Evolutionary conservation across 2,888 invertebrate genomes (phyloP).

Genomic region (Drosophila kuntzei): DNA sequence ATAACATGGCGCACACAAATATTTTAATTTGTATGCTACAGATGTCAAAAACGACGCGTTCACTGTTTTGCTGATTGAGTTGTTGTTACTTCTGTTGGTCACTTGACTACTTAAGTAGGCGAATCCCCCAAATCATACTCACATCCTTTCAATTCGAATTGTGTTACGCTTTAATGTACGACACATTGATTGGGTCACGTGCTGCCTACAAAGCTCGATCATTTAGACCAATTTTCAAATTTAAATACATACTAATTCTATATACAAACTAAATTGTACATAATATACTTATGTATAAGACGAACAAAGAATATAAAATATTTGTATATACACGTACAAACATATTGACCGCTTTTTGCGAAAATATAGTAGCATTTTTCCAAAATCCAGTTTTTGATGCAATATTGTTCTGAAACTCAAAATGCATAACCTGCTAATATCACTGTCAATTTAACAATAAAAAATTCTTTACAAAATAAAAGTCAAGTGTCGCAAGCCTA

Average conservation of each 20-base stretch:
- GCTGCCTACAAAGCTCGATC: constrained; percentile 25
- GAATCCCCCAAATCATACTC: constrained; percentile 29
- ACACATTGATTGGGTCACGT: constrained; percentile 73
- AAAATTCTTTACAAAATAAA: too few species aligned
- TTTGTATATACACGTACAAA: too few species aligned
- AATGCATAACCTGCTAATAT: too few species aligned
- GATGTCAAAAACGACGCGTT: constrained; percentile 54
- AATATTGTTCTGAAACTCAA: not conserved
- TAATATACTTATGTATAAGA: too few species aligned
- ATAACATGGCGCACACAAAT: constrained; percentile 41
- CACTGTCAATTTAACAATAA: too few species aligned
- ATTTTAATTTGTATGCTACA: constrained; percentile 78
- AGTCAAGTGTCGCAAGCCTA: too few species aligned
- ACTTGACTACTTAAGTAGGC: constrained; percentile 60
- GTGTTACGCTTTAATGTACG: constrained; percentile 64
- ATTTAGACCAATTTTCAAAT: not conserved
- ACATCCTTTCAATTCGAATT: constrained; percentile 31
- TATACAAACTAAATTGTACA: too few species aligned
- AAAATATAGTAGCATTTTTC: too few species aligned
- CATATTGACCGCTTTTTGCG: too few species aligned
- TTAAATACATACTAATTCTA: too few species aligned
- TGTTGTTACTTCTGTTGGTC: constrained; percentile 47
- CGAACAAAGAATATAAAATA: too few species aligned
- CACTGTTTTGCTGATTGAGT: constrained; percentile 49
- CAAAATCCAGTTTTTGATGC: too few species aligned